A percentile compares a stretch with the other conserved stretches of the same genome.
Conservation (phyloP, 2,797 vertebrate genomes). For the Intellagama lesueurii region DNA sequence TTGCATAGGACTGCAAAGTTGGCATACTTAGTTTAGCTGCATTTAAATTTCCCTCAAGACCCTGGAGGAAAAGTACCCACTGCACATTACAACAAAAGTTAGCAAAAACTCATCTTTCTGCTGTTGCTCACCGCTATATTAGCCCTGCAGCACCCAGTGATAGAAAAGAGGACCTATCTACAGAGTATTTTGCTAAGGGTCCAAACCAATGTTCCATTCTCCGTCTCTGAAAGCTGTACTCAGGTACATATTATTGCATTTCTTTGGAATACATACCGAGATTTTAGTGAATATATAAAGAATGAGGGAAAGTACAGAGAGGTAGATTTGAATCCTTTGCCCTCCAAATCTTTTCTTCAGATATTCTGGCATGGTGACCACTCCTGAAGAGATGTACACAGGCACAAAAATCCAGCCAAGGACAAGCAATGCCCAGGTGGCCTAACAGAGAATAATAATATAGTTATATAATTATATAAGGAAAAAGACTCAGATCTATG, state of each 20-base stretch:
- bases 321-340: constrained; percentile 91
- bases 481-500: neutral
- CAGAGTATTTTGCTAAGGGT: neutral
- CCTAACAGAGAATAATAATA: constrained; percentile 75
- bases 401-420: constrained; percentile 96
- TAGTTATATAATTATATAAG: neutral
- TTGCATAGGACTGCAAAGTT: neutral
- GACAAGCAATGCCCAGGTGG: constrained; percentile 89
- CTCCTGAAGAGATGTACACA: constrained; percentile 91
- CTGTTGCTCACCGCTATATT: neutral
- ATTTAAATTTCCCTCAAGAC: neutral
- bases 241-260: neutral
- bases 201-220: no score
- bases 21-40: neutral
- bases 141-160: neutral
- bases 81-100: neutral
- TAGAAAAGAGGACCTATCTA: neutral
- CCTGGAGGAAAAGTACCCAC: neutral
- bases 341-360: constrained; percentile 93
- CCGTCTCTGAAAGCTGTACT: no score
- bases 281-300: constrained; percentile 96
- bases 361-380: constrained; percentile 95
- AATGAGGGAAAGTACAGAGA: constrained; percentile 91
- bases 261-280: constrained; percentile 84
- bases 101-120: no score